A percentile compares a stretch with the other conserved stretches of the same genome.
phyloP scores from a whole-genome alignment of 2,113 vertebrate genomes.

The Thomomys bottae region DNA sequence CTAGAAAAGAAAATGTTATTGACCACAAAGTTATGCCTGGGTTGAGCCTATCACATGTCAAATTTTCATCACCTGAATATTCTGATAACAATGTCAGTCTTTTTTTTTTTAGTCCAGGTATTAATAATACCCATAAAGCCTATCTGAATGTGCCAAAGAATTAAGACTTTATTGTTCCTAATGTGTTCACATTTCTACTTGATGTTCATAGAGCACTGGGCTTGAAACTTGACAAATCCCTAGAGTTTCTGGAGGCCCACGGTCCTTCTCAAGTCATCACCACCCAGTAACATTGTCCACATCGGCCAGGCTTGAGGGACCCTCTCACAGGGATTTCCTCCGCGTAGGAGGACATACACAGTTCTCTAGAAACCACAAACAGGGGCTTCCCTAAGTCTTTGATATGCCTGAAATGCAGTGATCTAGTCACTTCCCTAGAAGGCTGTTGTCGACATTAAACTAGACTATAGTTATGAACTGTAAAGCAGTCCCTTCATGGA shows the following conservation, averaged over 20 bases:
- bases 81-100: not conserved
- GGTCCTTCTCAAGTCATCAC: not conserved
- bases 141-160: not conserved
- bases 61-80: not conserved
- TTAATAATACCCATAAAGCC: not conserved
- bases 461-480: not conserved
- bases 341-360: not conserved
- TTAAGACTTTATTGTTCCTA: not conserved
- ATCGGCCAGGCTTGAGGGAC: not conserved
- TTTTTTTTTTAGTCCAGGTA: constrained; percentile 16
- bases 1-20: constrained; percentile 33
- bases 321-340: not conserved
- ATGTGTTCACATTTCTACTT: not conserved
- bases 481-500: not conserved
- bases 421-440: not conserved
- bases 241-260: not conserved
- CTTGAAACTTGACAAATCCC: not conserved
- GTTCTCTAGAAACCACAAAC: not conserved
- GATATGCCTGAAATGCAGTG: not conserved
- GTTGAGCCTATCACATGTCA: not conserved
- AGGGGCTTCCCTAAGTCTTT: not conserved
- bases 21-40: constrained; percentile 17
- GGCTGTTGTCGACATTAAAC: constrained; percentile 5
- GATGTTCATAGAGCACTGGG: not conserved
- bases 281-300: not conserved